Base-by-base conservation (phyloP, 2,797 vertebrate species). In the Neomorphus geoffroyi region DNA sequence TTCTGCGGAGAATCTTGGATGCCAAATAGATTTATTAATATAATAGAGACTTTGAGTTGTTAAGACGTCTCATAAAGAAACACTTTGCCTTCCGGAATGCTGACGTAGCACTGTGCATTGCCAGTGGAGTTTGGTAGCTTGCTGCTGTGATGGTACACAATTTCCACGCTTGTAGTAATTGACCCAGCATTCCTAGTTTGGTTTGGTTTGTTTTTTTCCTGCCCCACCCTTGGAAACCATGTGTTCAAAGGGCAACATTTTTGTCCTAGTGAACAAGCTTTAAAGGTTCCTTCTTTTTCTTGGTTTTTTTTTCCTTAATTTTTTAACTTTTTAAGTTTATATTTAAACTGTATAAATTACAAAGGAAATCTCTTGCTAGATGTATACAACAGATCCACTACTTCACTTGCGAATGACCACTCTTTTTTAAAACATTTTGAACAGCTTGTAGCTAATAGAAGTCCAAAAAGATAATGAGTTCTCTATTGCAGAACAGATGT, bases 361-460 rank as follows among this genome's bases (percentile, higher is more conserved):
- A 89, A 91, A 87, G 54, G 80, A 80, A 89, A 32, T 62, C 26
- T 90, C 64, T 71, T 66, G n/a, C 82, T 94, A 64, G 88, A 67
- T 74, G 30, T 53, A 21, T 50, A 53, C 15, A 39, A 30, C 21
- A 89, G 72, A 78, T 75, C 45, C 30, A 33, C 54, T 67, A 51
- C 88, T 94, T 94, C 73, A 46, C 90, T 94, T 89, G 78, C 75
- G 96, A 96, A 96, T 95, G 83, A 74, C 77, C 82, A 77, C 85
- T 53, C 53, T 86, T 88, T 93, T 75, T 41, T 13, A 41, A 85
- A 54, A 88, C 62, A 90, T 46, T 50, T 85, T 57, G 73, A 90
- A 67, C 92, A 96, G 80, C 79, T 95, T 96, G 80, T 91, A 93
- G 88, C 95, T 97, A 96, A 96, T 94, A 80, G 95, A 94, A 94